A percentile compares a stretch with the other conserved stretches of the same genome.
These are phyloP conservation scores for Caenorhabditis inopinata DNA, from an alignment of 1,140 invertebrate genomes.

Conservation along the genomic window DNA sequence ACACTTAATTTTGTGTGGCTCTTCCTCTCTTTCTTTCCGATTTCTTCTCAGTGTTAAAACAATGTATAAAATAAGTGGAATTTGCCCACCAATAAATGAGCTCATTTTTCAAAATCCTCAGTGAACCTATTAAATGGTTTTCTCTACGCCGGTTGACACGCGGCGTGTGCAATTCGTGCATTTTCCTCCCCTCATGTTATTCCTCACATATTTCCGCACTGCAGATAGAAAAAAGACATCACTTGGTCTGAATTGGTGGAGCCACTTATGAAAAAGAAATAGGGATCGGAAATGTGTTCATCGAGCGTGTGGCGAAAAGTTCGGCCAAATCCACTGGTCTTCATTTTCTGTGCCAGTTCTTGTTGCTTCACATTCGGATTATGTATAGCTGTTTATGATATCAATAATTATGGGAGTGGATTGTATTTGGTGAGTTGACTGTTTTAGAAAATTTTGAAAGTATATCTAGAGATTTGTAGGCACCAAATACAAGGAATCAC, in stretches of 20 bases:
- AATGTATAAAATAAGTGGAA: constrained; percentile 31
- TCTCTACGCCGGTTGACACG: constrained; percentile 12
- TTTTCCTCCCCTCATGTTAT: background rate
- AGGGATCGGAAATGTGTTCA: background rate
- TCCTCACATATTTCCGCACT: background rate
- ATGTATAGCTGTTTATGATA: constrained; percentile 46
- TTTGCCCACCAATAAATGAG: constrained; percentile 13
- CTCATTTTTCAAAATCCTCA: constrained; percentile 18
- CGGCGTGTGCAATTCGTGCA: background rate
- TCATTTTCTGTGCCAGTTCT: constrained; percentile 39
- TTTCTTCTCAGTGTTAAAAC: background rate
- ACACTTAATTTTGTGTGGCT: too few relatives aligned
- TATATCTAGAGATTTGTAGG: background rate
- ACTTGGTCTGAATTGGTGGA: constrained; percentile 14
- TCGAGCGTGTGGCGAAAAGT: constrained; percentile 4
- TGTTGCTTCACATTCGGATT: constrained; percentile 39
- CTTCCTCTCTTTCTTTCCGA: background rate
- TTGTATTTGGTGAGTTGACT: constrained; percentile 45
- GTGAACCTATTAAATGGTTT: constrained; percentile 28
- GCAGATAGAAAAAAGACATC: background rate
- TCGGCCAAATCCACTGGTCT: constrained; percentile 35
- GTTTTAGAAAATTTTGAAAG: background rate
- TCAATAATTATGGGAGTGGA: constrained; percentile 45
- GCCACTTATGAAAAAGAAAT: background rate
- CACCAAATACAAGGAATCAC: too few relatives aligned